These are phyloP conservation scores for Campoletis sonorensis DNA, from an alignment of 1,140 invertebrate genomes.

Conservation along the genomic window DNA sequence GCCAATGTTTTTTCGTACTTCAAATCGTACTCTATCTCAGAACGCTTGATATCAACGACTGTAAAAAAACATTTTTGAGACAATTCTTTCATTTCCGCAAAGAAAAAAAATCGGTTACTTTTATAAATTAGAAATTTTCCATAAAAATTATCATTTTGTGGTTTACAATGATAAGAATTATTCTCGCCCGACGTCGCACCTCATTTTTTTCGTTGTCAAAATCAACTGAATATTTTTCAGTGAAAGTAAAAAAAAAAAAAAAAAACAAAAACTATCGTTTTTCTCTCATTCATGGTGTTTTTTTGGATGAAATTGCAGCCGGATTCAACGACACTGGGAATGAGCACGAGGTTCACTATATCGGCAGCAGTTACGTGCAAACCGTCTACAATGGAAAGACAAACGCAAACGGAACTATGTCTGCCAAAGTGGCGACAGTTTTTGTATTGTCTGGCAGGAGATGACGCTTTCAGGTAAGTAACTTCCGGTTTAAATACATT, in stretches of 20 bases:
- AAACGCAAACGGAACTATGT: conserved; percentile 86
- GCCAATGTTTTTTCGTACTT: too few species aligned
- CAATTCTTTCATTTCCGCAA: too few species aligned
- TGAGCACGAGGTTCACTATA: conserved; percentile 63
- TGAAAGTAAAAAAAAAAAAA: too few species aligned
- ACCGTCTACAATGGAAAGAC: conserved; percentile 84
- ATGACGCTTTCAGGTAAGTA: conserved; percentile 82
- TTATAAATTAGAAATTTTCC: too few species aligned
- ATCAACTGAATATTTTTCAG: neutral
- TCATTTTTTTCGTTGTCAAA: too few species aligned
- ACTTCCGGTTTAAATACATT: conserved; percentile 11
- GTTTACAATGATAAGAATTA: too few species aligned
- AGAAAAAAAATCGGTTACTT: too few species aligned
- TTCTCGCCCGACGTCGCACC: too few species aligned
- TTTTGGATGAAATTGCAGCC: conserved; percentile 57
- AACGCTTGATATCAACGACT: too few species aligned
- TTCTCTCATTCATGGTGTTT: neutral
- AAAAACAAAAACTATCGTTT: neutral
- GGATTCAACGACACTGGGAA: conserved; percentile 73
- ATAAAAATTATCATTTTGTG: too few species aligned
- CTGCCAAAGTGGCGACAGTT: conserved; percentile 87
- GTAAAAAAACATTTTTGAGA: too few species aligned
- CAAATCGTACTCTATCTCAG: too few species aligned
- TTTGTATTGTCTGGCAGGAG: conserved; percentile 87
- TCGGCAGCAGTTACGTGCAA: conserved; percentile 69